These are phyloP conservation scores for Syngnathoides biaculeatus DNA, from an alignment of 2,113 vertebrate genomes.

Conservation along the genomic window DNA sequence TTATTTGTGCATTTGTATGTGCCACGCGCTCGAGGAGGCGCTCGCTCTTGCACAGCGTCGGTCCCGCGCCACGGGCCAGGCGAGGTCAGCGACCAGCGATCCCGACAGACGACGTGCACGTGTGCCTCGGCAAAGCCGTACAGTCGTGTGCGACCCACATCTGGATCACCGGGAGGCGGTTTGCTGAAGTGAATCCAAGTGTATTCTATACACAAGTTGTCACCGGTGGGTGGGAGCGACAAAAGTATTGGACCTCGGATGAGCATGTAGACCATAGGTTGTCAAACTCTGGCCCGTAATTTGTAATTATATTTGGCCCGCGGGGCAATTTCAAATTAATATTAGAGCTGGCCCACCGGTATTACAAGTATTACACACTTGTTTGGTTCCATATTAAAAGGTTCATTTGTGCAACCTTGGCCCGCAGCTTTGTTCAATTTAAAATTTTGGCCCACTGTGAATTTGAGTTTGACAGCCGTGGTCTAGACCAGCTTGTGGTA, in stretches of 20 bases:
- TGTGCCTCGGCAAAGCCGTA: slow-evolving; percentile 52
- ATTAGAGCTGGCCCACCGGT: too few relatives aligned
- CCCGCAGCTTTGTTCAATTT: too few relatives aligned
- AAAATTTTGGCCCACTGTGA: too few relatives aligned
- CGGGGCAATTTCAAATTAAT: too few relatives aligned
- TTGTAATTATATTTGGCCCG: too few relatives aligned
- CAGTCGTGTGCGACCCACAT: slow-evolving; percentile 61
- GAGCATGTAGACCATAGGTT: background rate
- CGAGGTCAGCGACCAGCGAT: slow-evolving; percentile 59
- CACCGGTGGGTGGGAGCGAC: background rate
- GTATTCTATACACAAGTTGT: background rate
- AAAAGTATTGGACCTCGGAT: background rate
- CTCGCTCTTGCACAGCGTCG: slow-evolving; percentile 53
- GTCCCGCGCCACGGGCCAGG: slow-evolving; percentile 51
- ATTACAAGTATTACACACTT: too few relatives aligned
- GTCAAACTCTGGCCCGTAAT: too few relatives aligned
- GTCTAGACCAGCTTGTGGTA: too few relatives aligned
- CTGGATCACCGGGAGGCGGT: slow-evolving; percentile 44
- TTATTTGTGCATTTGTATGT: slow-evolving; percentile 67
- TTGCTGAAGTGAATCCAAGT: slow-evolving; percentile 9
- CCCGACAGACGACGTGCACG: slow-evolving; percentile 63
- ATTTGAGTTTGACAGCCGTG: too few relatives aligned
- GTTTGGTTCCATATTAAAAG: too few relatives aligned
- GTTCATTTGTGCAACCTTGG: too few relatives aligned
- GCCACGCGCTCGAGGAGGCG: slow-evolving; percentile 52